Conservation (phyloP, 2,888 invertebrate species). For the Ophioninae sp. region DNA sequence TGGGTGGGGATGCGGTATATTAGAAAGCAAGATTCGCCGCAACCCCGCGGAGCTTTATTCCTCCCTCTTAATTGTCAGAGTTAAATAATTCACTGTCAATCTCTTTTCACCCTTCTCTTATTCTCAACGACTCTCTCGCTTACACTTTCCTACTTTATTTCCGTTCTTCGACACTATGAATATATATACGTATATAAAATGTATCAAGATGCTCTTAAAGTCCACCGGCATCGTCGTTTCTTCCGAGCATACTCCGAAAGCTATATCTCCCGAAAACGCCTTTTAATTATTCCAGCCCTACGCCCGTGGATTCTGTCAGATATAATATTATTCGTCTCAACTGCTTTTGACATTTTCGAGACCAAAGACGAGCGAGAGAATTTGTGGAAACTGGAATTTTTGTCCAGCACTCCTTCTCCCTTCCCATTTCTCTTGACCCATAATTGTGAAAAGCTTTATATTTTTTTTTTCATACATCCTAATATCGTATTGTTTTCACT, state of each 20-base stretch:
- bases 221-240: conserved; percentile 43
- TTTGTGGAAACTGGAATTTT: conserved; percentile 7
- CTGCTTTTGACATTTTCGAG: conserved; percentile 72
- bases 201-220: conserved; percentile 35
- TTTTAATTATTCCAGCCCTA: conserved; percentile 76
- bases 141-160: conserved; percentile 8
- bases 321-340: conserved; percentile 78
- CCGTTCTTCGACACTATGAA: conserved; percentile 6
- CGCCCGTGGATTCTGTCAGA: conserved; percentile 71
- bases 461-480: not conserved
- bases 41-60: conserved; percentile 33
- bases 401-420: not conserved
- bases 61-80: conserved; percentile 75
- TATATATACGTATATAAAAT: conserved; percentile 19
- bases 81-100: conserved; percentile 80
- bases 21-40: conserved; percentile 52
- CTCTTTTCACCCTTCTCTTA: conserved; percentile 75
- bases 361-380: conserved; percentile 42
- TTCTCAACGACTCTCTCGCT: conserved; percentile 53
- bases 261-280: conserved; percentile 62
- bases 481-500: too few species aligned
- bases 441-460: not conserved
- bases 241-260: conserved; percentile 28
- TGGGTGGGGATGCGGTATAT: conserved; percentile 16
- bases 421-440: not conserved